Conservation (phyloP, 1,140 invertebrate genomes). For the Lepeophtheirus salmonis region DNA sequence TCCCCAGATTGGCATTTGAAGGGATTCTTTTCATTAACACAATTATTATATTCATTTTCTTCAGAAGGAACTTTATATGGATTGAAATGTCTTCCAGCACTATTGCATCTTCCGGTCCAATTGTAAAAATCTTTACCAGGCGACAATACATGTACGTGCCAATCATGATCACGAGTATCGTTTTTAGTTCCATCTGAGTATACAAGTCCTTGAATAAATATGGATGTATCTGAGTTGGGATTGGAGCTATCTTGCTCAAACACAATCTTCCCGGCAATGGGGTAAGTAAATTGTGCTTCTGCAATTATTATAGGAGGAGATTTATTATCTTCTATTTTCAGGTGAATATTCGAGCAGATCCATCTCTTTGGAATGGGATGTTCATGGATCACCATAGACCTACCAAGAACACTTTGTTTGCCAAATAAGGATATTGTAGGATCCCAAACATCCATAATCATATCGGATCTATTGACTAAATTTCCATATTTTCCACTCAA, state of each 20-base stretch:
- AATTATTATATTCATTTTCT: conserved; percentile 26
- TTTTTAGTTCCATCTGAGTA: conserved; percentile 69
- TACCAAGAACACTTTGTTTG: conserved; percentile 49
- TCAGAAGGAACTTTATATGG: conserved; percentile 43
- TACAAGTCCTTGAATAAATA: conserved; percentile 42
- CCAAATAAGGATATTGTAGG: conserved; percentile 67
- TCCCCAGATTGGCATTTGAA: conserved; percentile 34
- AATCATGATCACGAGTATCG: conserved; percentile 49
- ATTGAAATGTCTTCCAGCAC: conserved; percentile 56
- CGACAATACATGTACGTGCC: conserved; percentile 39
- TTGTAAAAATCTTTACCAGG: conserved; percentile 72
- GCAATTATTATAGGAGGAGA: conserved; percentile 26
- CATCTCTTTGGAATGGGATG: conserved; percentile 25
- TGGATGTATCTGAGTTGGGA: conserved; percentile 55
- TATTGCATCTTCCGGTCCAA: conserved; percentile 63
- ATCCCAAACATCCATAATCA: conserved; percentile 40
- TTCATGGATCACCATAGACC: conserved; percentile 56
- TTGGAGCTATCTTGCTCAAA: conserved; percentile 60
- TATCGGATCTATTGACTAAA: conserved; percentile 24
- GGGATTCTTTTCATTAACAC: conserved; percentile 26
- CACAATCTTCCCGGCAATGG: conserved; percentile 62
- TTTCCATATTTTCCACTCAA: conserved; percentile 58
- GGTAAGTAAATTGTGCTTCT: conserved; percentile 42
- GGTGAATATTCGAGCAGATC: conserved; percentile 35
- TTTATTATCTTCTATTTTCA: conserved; percentile 21